Base-by-base conservation (phyloP, 37 sponge, comb jelly and placozoan species). In the Cladorhizidae sp. region DNA sequence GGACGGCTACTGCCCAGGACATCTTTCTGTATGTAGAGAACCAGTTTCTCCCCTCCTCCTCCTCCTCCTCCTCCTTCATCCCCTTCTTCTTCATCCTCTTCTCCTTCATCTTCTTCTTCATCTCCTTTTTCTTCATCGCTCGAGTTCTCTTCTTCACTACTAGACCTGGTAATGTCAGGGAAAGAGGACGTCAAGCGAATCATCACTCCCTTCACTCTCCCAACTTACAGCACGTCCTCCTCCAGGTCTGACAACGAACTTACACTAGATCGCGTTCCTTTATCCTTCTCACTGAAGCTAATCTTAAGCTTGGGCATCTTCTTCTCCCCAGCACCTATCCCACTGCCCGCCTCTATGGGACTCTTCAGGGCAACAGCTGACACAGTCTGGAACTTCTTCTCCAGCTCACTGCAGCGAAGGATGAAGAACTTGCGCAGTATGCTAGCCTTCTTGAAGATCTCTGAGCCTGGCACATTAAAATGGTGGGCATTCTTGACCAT, bases 401-500 rank as follows among this genome's bases (percentile, higher is more conserved):
- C 82, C 58, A 87, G 55, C 57, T 87, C 88, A 0, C 70, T 36
- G 49, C 88, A 81, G 20, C 63, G 45, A 51, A 25, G 58, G 54
- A 87, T 81, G 59, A 87, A 49, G 70, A 82, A 67, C 72, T 82
- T 87, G 62, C 78, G 58, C n/a, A 87, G 76, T 0, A 72, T 50
- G 26, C 75, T 87, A 21, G 88, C 88, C 72, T 63, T 73, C 78
- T 83, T 83, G 80, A 84, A 78, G 40, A 89, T 64, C 1, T 57
- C 74, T 9, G 85, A 89, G 45, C 79, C 80, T 0, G 89, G 85
- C 51, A 84, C 85, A 35, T 89, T 89, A 42, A 90, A 90, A 49
- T 81, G 50, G 67, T 81, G 83, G 3, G 91, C 91, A 77, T 90
- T 90, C 83, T 90, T 90, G 39, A 90, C 58, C 86, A 90, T 81